phyloP scores from a whole-genome alignment of 2,113 vertebrate genomes.

The Rhinopomastus cyanomelas region DNA sequence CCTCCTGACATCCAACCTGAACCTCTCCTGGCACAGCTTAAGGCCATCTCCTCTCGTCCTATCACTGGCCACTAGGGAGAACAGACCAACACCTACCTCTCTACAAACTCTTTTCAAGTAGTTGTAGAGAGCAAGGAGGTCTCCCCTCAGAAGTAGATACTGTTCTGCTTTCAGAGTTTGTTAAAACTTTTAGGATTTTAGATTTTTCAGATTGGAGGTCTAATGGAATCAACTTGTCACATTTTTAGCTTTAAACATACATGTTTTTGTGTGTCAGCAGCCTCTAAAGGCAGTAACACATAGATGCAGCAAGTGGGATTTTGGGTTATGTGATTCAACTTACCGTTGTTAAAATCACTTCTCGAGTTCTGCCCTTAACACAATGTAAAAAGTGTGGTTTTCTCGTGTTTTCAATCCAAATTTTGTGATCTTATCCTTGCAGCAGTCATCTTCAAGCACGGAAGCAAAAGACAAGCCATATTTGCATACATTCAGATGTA shows the following conservation, averaged over 20 bases:
- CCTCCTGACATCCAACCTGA: too few species aligned
- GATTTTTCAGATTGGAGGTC: neutral
- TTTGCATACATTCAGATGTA: neutral
- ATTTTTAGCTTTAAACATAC: neutral
- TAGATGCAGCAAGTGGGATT: neutral
- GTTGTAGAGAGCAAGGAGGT: too few species aligned
- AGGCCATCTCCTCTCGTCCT: too few species aligned
- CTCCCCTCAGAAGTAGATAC: neutral
- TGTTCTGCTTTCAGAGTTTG: neutral
- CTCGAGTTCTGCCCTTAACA: neutral
- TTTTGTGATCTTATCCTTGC: neutral
- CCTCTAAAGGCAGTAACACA: neutral
- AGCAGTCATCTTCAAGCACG: neutral
- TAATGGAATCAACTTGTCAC: neutral
- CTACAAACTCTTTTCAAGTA: too few species aligned
- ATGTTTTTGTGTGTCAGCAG: neutral
- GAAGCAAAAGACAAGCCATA: neutral
- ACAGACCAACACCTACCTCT: too few species aligned
- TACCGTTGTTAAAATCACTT: neutral
- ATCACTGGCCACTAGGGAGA: too few species aligned
- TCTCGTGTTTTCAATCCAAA: neutral
- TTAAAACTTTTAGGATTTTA: neutral
- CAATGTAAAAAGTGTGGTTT: neutral
- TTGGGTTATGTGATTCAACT: neutral
- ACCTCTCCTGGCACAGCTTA: too few species aligned